Conservation (phyloP, 1,140 invertebrate species). For the Drosophila aff. region DNA sequence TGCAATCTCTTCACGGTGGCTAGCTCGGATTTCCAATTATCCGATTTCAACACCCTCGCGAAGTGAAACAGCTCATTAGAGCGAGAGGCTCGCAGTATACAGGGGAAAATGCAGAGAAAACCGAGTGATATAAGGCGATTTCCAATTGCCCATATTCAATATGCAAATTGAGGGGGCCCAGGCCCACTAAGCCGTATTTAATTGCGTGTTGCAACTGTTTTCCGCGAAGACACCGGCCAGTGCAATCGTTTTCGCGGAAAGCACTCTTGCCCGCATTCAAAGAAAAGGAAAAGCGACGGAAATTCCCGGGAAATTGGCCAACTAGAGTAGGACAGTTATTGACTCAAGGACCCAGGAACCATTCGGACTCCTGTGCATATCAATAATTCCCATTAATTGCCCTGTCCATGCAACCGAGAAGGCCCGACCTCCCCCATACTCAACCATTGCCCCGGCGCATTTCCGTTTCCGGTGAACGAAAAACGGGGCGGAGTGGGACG, state of each 20-base stretch:
- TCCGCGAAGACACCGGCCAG: constrained; percentile 22
- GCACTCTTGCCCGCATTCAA: constrained; percentile 44
- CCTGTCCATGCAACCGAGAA: constrained; percentile 26
- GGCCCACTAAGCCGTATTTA: constrained; percentile 27
- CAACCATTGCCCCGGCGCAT: background rate
- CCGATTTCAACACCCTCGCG: constrained; percentile 48
- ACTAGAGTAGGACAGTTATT: constrained; percentile 49
- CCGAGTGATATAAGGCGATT: constrained; percentile 8
- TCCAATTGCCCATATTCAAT: constrained; percentile 31
- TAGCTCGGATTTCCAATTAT: constrained; percentile 68
- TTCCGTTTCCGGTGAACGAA: constrained; percentile 51
- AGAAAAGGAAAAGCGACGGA: constrained; percentile 26
- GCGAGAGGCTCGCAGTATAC: constrained; percentile 16
- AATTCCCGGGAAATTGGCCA: constrained; percentile 40
- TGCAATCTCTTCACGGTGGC: constrained; percentile 54
- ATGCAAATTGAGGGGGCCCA: constrained; percentile 40
- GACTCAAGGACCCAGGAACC: constrained; percentile 25
- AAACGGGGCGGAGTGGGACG: background rate
- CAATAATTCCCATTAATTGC: constrained; percentile 56
- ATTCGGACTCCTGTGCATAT: constrained; percentile 22
- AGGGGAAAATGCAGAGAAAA: constrained; percentile 1
- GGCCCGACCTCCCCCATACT: background rate
- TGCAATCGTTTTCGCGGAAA: constrained; percentile 65
- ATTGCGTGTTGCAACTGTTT: constrained; percentile 44
- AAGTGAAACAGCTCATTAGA: constrained; percentile 48